These are phyloP conservation scores for Caretta caretta DNA, from an alignment of 2,113 vertebrate genomes.

Conservation along the genomic window DNA sequence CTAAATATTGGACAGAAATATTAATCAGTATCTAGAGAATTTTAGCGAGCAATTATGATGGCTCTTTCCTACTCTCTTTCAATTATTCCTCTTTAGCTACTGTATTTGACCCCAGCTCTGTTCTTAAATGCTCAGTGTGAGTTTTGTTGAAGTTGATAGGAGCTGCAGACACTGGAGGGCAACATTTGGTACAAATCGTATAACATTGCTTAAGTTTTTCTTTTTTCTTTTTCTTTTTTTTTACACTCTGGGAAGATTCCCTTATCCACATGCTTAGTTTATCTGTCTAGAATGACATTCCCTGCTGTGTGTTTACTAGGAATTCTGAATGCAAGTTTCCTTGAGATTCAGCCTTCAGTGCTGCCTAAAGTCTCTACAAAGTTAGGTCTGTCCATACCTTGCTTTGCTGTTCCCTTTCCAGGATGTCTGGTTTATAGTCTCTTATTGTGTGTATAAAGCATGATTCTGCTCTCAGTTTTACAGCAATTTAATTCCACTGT, in stretches of 20 bases:
- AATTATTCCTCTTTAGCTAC: not conserved
- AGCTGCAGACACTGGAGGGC: fast-evolving
- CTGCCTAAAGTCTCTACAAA: slow-evolving; percentile 1
- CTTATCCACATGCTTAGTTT: not conserved
- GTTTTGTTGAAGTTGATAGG: not conserved
- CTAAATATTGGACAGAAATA: slow-evolving; percentile 1
- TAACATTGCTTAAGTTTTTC: not conserved
- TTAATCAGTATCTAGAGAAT: not conserved
- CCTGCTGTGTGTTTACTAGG: not conserved
- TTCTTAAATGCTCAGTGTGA: not conserved
- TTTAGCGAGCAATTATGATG: not conserved
- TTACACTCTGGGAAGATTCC: not conserved
- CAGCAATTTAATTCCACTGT: not conserved
- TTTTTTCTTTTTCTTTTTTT: too few species aligned
- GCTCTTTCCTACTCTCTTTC: not conserved
- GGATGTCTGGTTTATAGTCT: not conserved
- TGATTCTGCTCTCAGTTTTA: not conserved
- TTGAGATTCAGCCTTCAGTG: not conserved
- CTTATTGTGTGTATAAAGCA: not conserved
- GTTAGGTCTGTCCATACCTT: not conserved
- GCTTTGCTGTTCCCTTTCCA: not conserved
- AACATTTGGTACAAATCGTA: not conserved
- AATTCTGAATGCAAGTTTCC: not conserved
- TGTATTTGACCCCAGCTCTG: not conserved
- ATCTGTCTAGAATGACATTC: not conserved